Conservation (phyloP, 2,113 vertebrate species). For the Tamias sibiricus region DNA sequence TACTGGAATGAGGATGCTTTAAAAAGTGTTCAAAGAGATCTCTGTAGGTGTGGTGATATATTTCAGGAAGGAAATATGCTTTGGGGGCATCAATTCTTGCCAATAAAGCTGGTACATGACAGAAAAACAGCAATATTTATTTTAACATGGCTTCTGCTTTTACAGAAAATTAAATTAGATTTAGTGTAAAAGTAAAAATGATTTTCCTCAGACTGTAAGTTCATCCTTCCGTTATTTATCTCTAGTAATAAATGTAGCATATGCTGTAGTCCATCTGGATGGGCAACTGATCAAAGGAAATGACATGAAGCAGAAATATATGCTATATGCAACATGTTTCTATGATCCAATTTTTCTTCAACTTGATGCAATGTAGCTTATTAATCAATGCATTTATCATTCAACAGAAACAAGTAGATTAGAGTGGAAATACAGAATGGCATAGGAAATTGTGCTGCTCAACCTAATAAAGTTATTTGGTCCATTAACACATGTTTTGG, state of each 20-base stretch:
- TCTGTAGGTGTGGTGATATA: background rate
- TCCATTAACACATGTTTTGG: fast-evolving
- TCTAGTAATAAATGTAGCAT: conserved; percentile 39
- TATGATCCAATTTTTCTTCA: conserved; percentile 25
- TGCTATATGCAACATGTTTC: background rate
- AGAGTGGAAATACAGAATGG: background rate
- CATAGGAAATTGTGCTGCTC: background rate
- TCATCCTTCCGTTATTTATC: conserved; percentile 48
- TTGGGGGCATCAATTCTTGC: background rate
- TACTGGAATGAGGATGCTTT: background rate
- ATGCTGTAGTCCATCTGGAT: conserved; percentile 63
- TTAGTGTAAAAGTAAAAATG: conserved; percentile 57
- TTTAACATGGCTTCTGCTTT: conserved; percentile 44
- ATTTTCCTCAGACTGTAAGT: conserved; percentile 15
- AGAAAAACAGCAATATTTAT: conserved; percentile 45
- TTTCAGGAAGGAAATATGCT: conserved; percentile 2
- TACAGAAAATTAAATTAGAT: conserved; percentile 52
- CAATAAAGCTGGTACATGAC: conserved; percentile 1
- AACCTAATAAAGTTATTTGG: background rate
- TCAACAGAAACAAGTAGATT: background rate
- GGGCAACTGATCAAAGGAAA: conserved; percentile 65
- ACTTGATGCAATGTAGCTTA: background rate
- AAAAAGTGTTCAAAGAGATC: background rate
- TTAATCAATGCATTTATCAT: conserved; percentile 38
- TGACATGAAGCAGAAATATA: conserved; percentile 56